A percentile compares a stretch with the other conserved stretches of the same genome.
Conservation (phyloP, 2,113 vertebrate genomes). For the Phocoena phocoena region DNA sequence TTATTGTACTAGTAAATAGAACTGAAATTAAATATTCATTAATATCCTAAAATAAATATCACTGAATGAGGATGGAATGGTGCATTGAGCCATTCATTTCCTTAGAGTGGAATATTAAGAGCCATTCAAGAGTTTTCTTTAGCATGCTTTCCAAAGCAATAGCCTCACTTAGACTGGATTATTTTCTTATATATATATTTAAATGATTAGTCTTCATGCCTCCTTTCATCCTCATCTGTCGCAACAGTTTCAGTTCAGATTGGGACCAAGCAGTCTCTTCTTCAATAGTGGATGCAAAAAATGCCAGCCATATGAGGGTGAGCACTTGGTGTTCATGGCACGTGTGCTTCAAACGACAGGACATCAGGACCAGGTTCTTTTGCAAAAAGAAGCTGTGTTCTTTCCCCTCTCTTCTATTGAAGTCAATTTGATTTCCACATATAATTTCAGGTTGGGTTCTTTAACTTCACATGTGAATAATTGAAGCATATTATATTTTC, state of each 20-base stretch:
- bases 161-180: not conserved
- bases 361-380: slow-evolving; percentile 19
- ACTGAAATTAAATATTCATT: slow-evolving; percentile 76
- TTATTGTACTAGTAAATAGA: slow-evolving; percentile 67
- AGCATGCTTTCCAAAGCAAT: not conserved
- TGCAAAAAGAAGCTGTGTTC: not conserved
- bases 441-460: slow-evolving; percentile 11
- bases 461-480: slow-evolving; percentile 50
- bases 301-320: slow-evolving; percentile 28
- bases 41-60: slow-evolving; percentile 68
- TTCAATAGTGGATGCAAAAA: slow-evolving; percentile 26
- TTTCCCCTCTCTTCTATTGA: not conserved
- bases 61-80: slow-evolving; percentile 34
- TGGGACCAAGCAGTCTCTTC: not conserved
- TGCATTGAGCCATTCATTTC: slow-evolving; percentile 14
- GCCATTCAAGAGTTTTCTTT: slow-evolving; percentile 7
- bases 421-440: slow-evolving; percentile 44
- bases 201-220: not conserved
- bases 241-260: slow-evolving; percentile 2
- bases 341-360: not conserved
- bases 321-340: slow-evolving; percentile 6
- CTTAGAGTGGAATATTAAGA: not conserved
- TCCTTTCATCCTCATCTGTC: slow-evolving; percentile 37
- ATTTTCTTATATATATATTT: slow-evolving; percentile 34
- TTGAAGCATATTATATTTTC: slow-evolving; percentile 41